phyloP scores from a whole-genome alignment of 2,113 vertebrate genomes.

The Malurus alboscapulatus region DNA sequence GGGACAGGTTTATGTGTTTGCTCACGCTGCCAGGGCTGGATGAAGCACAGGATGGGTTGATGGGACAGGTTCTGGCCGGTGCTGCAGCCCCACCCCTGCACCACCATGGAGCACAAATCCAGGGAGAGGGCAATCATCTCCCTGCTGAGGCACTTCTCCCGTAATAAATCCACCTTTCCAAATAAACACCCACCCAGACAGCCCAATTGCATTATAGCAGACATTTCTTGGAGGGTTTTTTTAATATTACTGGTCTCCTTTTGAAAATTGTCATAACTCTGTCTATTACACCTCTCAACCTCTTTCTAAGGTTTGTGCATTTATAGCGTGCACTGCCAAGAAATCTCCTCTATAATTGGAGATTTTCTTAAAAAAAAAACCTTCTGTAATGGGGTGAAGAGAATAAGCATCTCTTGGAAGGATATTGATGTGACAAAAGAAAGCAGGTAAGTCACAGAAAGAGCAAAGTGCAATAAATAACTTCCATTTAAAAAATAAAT shows the following conservation, averaged over 20 bases:
- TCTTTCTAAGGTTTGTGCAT: background rate
- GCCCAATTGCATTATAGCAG: background rate
- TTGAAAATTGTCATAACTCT: background rate
- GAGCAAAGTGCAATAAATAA: background rate
- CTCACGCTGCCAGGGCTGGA: rapidly evolving
- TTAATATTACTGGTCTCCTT: background rate
- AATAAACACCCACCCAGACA: background rate
- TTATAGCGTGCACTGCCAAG: background rate
- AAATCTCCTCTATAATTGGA: background rate
- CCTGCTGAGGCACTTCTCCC: background rate
- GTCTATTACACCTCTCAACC: background rate
- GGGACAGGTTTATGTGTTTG: background rate
- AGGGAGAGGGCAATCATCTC: background rate
- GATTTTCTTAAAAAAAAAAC: background rate
- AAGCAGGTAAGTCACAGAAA: constrained; percentile 17
- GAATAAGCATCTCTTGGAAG: background rate
- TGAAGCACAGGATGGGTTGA: background rate
- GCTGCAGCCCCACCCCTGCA: background rate
- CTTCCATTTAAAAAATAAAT: constrained; percentile 25
- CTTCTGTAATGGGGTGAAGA: background rate
- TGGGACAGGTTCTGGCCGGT: rapidly evolving
- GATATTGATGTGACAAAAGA: background rate
- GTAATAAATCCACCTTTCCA: background rate
- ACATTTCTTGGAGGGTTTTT: background rate
- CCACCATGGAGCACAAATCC: background rate